A percentile compares a stretch with the other conserved stretches of the same genome.
phyloP scores from a whole-genome alignment of 2,888 invertebrate species.

The Eremobia ochroleuca region DNA sequence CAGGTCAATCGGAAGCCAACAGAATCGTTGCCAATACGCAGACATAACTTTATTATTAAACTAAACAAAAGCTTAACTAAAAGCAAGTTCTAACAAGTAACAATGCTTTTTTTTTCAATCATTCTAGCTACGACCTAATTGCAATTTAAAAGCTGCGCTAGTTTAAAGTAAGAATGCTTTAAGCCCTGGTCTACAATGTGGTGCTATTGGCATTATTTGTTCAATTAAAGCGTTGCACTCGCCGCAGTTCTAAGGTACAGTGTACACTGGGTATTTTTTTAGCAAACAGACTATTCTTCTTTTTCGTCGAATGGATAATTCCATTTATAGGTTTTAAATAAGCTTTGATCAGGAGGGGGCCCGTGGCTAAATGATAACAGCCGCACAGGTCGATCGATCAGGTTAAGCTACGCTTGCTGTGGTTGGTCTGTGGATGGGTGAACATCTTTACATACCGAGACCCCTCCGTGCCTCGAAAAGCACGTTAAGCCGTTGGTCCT shows the following conservation, averaged over 20 bases:
- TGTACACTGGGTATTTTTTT: not conserved
- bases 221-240: constrained; percentile 40
- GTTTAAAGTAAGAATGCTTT: constrained; percentile 23
- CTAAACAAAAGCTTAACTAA: constrained; percentile 18
- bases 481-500: no score
- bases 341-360: no score
- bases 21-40: constrained; percentile 10
- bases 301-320: not conserved
- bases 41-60: not conserved
- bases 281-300: not conserved
- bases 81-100: constrained; percentile 15
- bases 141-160: constrained; percentile 15
- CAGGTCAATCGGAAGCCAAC: not conserved
- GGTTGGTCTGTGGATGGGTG: no score
- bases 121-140: constrained; percentile 27
- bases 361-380: no score
- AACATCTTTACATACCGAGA: no score
- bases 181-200: constrained; percentile 23
- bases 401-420: no score
- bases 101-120: constrained; percentile 1
- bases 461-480: no score
- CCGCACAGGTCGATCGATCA: no score
- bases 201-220: constrained; percentile 39
- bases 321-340: not conserved
- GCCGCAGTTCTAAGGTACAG: constrained; percentile 13